Percentiles rank a stretch among this genome's conserved stretches.
phyloP scores from a whole-genome alignment of 92 coral and sea anemone genomes.

The Porites rus region DNA sequence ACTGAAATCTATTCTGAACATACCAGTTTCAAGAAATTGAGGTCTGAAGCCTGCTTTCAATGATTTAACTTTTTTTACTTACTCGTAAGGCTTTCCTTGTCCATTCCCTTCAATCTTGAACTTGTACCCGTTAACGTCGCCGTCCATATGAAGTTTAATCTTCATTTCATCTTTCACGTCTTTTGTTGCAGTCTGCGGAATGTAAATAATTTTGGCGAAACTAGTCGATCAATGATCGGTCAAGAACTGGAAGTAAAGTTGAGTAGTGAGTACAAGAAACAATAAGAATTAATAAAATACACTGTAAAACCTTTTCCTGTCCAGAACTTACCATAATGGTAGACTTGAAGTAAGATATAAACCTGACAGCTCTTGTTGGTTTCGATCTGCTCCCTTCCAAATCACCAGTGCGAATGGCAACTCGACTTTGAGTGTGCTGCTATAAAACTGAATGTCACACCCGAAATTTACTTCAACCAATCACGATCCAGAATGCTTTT shows the following conservation, averaged over 20 bases:
- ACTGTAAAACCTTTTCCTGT: not conserved
- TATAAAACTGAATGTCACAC: too few relatives aligned
- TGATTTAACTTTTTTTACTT: not conserved
- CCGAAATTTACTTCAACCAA: too few relatives aligned
- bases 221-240: not conserved
- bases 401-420: too few relatives aligned
- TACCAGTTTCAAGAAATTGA: not conserved
- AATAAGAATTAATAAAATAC: not conserved
- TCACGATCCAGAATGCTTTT: too few relatives aligned
- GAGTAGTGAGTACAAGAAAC: not conserved
- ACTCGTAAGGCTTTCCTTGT: conserved; percentile 14
- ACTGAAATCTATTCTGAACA: not conserved
- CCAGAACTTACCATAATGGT: not conserved
- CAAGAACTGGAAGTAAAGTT: not conserved
- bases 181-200: not conserved
- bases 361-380: not conserved
- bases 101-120: conserved; percentile 26
- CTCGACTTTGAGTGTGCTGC: too few relatives aligned
- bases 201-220: not conserved
- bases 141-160: not conserved
- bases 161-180: not conserved
- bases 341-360: not conserved
- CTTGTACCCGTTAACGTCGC: conserved; percentile 4
- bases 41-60: not conserved
- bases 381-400: too few relatives aligned